Evolutionary conservation across 2,797 vertebrate genomes (phyloP).

Genomic region (Artibeus jamaicensis): DNA sequence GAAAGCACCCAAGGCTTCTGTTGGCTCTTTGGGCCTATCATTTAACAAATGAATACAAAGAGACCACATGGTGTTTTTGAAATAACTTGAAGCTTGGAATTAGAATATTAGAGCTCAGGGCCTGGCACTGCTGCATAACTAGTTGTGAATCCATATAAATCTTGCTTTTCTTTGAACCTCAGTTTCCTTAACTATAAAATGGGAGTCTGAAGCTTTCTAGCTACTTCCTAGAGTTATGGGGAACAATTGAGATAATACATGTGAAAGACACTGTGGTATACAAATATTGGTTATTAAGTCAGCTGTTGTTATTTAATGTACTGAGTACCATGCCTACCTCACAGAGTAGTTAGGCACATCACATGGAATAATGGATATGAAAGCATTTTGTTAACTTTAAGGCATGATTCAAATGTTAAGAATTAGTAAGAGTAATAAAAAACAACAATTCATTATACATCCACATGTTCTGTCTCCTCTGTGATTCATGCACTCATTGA

Average conservation of each 20-base stretch:
- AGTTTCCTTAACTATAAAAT: not conserved
- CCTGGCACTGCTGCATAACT: not conserved
- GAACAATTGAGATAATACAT: not conserved
- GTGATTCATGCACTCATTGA: constrained; percentile 55
- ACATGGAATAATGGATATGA: constrained; percentile 50
- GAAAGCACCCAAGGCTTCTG: not conserved
- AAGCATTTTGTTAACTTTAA: constrained; percentile 63
- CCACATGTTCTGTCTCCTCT: constrained; percentile 53
- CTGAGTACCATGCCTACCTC: constrained; percentile 26
- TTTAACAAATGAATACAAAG: not conserved
- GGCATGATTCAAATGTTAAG: constrained; percentile 55
- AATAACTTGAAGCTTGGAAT: not conserved
- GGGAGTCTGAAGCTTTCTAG: constrained; percentile 22
- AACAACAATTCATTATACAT: constrained; percentile 52
- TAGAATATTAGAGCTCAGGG: not conserved
- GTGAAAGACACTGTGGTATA: constrained; percentile 3
- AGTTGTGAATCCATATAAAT: not conserved
- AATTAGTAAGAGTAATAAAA: constrained; percentile 67
- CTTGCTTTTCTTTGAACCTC: not conserved
- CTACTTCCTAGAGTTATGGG: constrained; percentile 15
- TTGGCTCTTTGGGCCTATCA: not conserved
- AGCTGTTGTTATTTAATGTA: constrained; percentile 59
- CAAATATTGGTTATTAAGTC: constrained; percentile 9
- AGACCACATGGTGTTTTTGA: not conserved
- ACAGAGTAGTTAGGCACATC: constrained; percentile 34